These are phyloP conservation scores for Platichthys stellatus DNA, from an alignment of 2,113 vertebrate species.

Conservation along the genomic window DNA sequence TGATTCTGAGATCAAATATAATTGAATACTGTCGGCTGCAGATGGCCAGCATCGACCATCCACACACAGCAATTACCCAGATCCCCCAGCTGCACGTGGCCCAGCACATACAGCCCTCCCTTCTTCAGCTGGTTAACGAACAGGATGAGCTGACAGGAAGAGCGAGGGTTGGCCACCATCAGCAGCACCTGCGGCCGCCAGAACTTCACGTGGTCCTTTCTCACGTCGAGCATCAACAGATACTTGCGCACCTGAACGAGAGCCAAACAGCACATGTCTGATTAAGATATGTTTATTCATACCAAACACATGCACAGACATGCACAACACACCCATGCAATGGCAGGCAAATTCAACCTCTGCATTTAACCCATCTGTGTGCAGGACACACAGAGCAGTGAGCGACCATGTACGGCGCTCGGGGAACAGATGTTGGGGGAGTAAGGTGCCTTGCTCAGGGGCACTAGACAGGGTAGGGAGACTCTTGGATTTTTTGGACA, in stretches of 20 bases:
- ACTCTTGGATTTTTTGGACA: too few species aligned
- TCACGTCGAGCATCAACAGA: constrained; percentile 85
- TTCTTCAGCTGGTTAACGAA: constrained; percentile 89
- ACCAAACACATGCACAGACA: too few species aligned
- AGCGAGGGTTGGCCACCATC: constrained; percentile 87
- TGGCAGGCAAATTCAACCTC: too few species aligned
- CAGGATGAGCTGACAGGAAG: constrained; percentile 85
- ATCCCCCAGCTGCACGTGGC: constrained; percentile 87
- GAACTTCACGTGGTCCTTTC: constrained; percentile 89
- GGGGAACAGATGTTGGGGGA: too few species aligned
- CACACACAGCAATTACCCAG: constrained; percentile 76
- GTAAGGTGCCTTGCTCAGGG: too few species aligned
- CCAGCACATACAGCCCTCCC: constrained; percentile 85
- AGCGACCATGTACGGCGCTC: too few species aligned
- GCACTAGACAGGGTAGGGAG: too few species aligned
- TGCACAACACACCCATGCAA: too few species aligned
- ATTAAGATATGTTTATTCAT: too few species aligned
- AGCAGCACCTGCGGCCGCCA: constrained; percentile 87
- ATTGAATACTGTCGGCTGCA: constrained; percentile 40
- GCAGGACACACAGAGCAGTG: too few species aligned
- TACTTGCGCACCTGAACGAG: constrained; percentile 84
- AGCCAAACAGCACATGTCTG: background rate
- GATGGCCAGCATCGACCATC: constrained; percentile 16
- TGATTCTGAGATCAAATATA: constrained; percentile 44
- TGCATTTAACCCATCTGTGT: too few species aligned